phyloP scores from a whole-genome alignment of 2,113 vertebrate genomes.

The Cacatua alba region DNA sequence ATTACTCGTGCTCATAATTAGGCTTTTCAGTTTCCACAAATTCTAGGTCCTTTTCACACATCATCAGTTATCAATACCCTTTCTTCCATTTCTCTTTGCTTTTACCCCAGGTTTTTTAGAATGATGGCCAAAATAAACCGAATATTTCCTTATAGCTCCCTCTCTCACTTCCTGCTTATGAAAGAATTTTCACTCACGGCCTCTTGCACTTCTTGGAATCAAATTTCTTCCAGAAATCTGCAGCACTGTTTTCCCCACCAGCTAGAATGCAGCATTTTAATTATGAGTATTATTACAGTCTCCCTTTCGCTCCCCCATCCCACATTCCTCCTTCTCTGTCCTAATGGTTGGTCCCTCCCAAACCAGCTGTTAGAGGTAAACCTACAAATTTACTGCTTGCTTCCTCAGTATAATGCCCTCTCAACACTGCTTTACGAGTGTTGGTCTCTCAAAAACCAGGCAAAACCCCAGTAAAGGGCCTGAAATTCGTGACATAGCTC shows the following conservation, averaged over 20 bases:
- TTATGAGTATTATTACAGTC: constrained; percentile 62
- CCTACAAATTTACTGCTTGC: constrained; percentile 24
- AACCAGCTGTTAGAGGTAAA: constrained; percentile 40
- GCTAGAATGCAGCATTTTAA: constrained; percentile 61
- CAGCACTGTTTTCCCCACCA: constrained; percentile 21
- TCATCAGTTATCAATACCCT: constrained; percentile 45
- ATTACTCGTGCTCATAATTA: constrained; percentile 9
- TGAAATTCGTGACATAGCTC: not conserved
- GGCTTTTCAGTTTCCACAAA: constrained; percentile 10
- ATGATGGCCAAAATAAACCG: constrained; percentile 62
- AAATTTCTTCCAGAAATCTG: constrained; percentile 60
- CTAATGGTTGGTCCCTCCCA: not conserved
- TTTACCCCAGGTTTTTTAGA: constrained; percentile 33
- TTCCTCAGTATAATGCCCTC: constrained; percentile 17
- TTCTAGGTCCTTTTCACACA: constrained; percentile 33
- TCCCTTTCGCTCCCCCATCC: constrained; percentile 29
- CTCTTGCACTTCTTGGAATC: constrained; percentile 67
- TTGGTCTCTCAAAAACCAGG: not conserved
- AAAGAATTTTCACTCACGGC: constrained; percentile 66
- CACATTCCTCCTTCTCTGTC: constrained; percentile 16
- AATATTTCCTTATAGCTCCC: constrained; percentile 58
- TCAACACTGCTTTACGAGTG: not conserved
- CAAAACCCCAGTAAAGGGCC: not conserved
- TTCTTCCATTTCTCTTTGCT: constrained; percentile 43
- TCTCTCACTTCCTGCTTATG: constrained; percentile 68